A percentile compares a stretch with the other conserved stretches of the same genome.
Evolutionary conservation across 2,888 invertebrate species (phyloP).

Genomic region (Drosophila histrio): DNA sequence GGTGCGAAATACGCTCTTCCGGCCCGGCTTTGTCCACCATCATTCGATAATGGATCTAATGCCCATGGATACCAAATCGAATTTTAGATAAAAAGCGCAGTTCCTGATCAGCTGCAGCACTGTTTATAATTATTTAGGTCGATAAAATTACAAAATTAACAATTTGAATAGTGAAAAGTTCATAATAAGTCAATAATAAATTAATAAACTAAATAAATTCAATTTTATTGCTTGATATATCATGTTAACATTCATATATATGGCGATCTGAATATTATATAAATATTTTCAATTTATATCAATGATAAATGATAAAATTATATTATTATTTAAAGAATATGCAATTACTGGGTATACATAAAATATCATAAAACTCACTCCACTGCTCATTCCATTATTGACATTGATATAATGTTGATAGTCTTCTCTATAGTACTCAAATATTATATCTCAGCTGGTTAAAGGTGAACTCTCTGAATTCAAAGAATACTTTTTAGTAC

Average conservation of each 20-base stretch:
- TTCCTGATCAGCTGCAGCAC: not conserved
- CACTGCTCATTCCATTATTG: not conserved
- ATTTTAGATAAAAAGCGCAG: not conserved
- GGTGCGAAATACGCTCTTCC: conserved; percentile 59
- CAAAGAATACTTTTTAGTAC: conserved; percentile 1
- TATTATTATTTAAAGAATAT: too few species aligned
- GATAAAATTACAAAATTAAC: not conserved
- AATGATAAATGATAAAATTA: too few species aligned
- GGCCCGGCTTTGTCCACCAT: too few species aligned
- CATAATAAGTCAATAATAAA: too few species aligned
- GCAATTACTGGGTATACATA: too few species aligned
- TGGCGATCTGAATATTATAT: too few species aligned
- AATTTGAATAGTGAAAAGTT: not conserved
- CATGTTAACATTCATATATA: too few species aligned
- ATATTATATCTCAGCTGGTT: not conserved
- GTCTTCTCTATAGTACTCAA: not conserved
- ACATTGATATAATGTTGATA: not conserved
- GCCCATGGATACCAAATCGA: not conserved
- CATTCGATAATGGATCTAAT: conserved; percentile 1
- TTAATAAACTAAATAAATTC: too few species aligned
- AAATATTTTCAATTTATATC: too few species aligned
- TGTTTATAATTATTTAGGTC: not conserved
- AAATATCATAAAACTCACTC: too few species aligned
- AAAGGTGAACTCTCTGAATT: not conserved
- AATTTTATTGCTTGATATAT: too few species aligned